phyloP scores from a whole-genome alignment of 2,888 invertebrate species.

The Dioctria linearis region DNA sequence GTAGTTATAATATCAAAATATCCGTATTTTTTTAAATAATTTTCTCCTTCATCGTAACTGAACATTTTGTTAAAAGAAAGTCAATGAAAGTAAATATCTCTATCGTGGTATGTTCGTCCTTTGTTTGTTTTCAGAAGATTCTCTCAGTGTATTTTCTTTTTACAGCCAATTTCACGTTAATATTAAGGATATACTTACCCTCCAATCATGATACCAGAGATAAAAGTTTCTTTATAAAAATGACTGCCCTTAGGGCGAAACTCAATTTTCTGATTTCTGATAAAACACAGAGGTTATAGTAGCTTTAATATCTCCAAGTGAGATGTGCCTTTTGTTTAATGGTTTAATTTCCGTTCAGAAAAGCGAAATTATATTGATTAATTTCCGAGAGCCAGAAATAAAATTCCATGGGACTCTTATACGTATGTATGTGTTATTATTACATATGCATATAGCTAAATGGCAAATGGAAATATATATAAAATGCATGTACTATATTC shows the following conservation, averaged over 20 bases:
- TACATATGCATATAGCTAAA: too few relatives aligned
- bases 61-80: too few relatives aligned
- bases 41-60: too few relatives aligned
- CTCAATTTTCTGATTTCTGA: constrained; percentile 41
- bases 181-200: too few relatives aligned
- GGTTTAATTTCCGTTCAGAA: constrained; percentile 45
- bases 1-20: too few relatives aligned
- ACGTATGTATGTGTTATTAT: too few relatives aligned
- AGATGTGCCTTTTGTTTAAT: constrained; percentile 41
- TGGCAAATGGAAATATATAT: neutral
- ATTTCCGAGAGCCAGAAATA: constrained; percentile 12
- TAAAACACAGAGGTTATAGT: constrained; percentile 22
- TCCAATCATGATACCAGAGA: neutral
- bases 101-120: too few relatives aligned
- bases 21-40: too few relatives aligned
- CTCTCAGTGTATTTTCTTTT: too few relatives aligned
- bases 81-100: too few relatives aligned
- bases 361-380: constrained; percentile 28
- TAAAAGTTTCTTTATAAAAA: constrained; percentile 1
- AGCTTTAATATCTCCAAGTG: constrained; percentile 26
- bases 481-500: constrained; percentile 14
- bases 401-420: constrained; percentile 2
- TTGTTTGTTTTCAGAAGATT: too few relatives aligned
- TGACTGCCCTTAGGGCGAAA: neutral
- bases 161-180: too few relatives aligned